A percentile compares a stretch with the other conserved stretches of the same genome.
These are phyloP conservation scores for Anhinga anhinga DNA, from an alignment of 2,113 vertebrate species.

Conservation along the genomic window DNA sequence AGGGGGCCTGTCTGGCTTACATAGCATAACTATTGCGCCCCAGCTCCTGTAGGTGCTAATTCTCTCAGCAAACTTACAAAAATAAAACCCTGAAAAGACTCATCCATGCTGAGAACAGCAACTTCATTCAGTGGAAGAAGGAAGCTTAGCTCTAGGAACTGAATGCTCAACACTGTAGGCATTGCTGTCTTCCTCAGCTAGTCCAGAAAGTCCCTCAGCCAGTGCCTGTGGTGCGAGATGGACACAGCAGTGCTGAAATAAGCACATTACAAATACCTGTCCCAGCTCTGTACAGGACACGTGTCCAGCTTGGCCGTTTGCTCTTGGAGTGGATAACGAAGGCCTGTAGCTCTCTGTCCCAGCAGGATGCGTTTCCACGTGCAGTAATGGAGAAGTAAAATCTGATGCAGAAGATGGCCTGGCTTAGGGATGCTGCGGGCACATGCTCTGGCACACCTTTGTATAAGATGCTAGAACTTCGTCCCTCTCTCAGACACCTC, in stretches of 20 bases:
- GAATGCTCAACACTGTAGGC: background rate
- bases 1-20: background rate
- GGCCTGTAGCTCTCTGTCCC: background rate
- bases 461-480: background rate
- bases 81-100: constrained; percentile 61
- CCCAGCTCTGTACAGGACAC: background rate
- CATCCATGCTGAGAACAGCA: constrained; percentile 61
- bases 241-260: background rate
- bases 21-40: background rate
- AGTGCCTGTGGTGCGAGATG: background rate
- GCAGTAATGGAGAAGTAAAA: background rate
- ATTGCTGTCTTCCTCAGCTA: background rate
- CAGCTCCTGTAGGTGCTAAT: constrained; percentile 38
- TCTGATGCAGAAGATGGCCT: background rate
- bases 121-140: constrained; percentile 35
- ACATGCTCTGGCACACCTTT: background rate
- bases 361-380: background rate
- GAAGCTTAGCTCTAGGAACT: background rate
- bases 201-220: background rate
- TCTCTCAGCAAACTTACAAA: constrained; percentile 64
- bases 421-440: background rate
- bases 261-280: background rate
- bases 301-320: background rate
- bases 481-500: background rate
- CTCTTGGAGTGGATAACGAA: background rate